Evolutionary conservation across 2,888 invertebrate species (phyloP).

Genomic region (Pherbina coryleti): DNA sequence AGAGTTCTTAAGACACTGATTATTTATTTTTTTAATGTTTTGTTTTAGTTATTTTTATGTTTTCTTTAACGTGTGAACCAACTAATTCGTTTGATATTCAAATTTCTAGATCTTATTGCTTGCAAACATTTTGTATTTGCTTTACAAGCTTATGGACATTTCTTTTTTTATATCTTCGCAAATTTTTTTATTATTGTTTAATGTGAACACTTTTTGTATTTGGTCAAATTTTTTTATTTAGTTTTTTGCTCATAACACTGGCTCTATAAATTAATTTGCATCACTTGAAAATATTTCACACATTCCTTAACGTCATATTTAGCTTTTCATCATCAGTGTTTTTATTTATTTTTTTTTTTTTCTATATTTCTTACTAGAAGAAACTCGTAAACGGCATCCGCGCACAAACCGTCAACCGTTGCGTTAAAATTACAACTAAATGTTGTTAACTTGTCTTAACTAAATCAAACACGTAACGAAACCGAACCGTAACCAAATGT

Average conservation of each 20-base stretch:
- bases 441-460: slow-evolving; percentile 40
- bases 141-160: background rate
- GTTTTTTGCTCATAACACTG: background rate
- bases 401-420: slow-evolving; percentile 37
- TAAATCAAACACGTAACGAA: slow-evolving; percentile 25
- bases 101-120: background rate
- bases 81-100: background rate
- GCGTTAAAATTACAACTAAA: slow-evolving; percentile 44
- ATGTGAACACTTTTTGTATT: background rate
- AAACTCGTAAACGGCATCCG: background rate
- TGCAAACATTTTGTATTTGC: background rate
- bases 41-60: background rate
- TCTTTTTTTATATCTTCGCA: background rate
- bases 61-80: background rate
- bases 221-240: background rate
- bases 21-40: background rate
- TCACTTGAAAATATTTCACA: background rate
- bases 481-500: background rate
- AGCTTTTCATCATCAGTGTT: background rate
- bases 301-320: background rate
- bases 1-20: background rate
- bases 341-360: background rate
- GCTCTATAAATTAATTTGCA: background rate
- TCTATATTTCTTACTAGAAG: background rate
- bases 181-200: slow-evolving; percentile 5